Evolutionary conservation across 2,113 vertebrate species (phyloP).

Genomic region (Apodemus speciosus): DNA sequence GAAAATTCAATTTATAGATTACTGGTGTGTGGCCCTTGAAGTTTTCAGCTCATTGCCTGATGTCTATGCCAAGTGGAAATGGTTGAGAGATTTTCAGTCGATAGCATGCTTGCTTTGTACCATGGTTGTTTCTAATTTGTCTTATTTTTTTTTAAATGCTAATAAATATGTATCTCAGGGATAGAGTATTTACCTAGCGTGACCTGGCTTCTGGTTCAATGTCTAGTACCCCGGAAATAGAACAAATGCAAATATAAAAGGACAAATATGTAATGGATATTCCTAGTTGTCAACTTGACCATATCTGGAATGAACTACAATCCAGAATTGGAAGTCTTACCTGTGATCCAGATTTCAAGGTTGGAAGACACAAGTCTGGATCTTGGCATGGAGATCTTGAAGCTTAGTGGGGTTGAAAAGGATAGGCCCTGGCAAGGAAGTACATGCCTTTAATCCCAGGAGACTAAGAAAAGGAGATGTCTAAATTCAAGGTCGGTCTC

Average conservation of each 20-base stretch:
- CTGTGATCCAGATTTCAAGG: no score
- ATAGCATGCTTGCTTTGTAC: neutral
- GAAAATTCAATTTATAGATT: constrained; percentile 70
- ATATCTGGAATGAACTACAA: no score
- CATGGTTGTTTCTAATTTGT: constrained; percentile 2
- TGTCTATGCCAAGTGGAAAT: neutral
- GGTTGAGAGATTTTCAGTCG: neutral
- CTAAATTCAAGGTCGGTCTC: no score
- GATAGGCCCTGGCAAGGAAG: no score
- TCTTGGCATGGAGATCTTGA: no score
- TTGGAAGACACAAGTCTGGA: no score
- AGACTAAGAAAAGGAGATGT: no score
- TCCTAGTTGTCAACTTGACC: no score
- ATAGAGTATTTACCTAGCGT: neutral
- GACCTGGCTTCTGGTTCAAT: neutral
- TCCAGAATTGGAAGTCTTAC: no score
- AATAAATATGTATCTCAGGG: neutral
- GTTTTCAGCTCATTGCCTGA: constrained; percentile 59
- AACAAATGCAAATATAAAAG: neutral
- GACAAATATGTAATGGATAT: neutral
- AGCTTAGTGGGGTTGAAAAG: no score
- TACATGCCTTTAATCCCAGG: no score
- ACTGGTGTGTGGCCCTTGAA: neutral
- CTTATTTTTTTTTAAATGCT: neutral
- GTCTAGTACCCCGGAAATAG: neutral